Percentiles rank a stretch among this genome's conserved stretches.
Evolutionary conservation across 2,113 vertebrate genomes (phyloP).

Genomic region (Oenanthe melanoleuca): DNA sequence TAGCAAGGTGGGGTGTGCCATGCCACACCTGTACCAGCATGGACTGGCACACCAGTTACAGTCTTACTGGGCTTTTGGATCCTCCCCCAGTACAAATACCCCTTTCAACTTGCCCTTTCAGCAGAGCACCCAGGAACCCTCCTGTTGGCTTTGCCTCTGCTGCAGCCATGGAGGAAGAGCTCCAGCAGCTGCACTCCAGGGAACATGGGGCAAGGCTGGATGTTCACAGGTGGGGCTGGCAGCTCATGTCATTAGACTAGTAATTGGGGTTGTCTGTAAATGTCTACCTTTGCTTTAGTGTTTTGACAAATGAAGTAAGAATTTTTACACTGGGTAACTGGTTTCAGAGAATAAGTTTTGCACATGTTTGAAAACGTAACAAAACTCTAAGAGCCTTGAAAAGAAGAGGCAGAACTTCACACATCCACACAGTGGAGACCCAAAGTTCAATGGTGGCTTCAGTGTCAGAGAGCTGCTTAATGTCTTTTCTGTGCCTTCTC

Average conservation of each 20-base stretch:
- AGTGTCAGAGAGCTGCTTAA: not conserved
- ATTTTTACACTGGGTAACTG: not conserved
- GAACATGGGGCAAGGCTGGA: not conserved
- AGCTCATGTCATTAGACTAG: not conserved
- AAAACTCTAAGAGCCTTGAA: not conserved
- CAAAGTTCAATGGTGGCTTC: not conserved
- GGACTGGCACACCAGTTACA: not conserved
- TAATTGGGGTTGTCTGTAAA: not conserved
- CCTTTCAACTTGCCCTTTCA: not conserved
- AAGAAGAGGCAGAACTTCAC: not conserved
- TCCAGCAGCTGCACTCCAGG: not conserved
- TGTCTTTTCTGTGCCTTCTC: not conserved
- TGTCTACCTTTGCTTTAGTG: not conserved
- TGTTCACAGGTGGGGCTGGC: not conserved
- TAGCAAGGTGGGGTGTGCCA: not conserved
- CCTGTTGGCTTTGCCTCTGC: not conserved
- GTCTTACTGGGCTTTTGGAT: not conserved
- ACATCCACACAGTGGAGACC: not conserved
- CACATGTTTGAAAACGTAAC: not conserved
- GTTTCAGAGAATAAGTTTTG: not conserved
- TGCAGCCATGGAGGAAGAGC: not conserved
- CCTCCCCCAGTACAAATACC: not conserved
- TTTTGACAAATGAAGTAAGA: not conserved
- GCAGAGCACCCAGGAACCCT: not conserved
- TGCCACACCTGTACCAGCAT: not conserved